A percentile compares a stretch with the other conserved stretches of the same genome.
These are phyloP conservation scores for Helicorthomorpha holstii DNA, from an alignment of 1,140 invertebrate species.

Conservation along the genomic window DNA sequence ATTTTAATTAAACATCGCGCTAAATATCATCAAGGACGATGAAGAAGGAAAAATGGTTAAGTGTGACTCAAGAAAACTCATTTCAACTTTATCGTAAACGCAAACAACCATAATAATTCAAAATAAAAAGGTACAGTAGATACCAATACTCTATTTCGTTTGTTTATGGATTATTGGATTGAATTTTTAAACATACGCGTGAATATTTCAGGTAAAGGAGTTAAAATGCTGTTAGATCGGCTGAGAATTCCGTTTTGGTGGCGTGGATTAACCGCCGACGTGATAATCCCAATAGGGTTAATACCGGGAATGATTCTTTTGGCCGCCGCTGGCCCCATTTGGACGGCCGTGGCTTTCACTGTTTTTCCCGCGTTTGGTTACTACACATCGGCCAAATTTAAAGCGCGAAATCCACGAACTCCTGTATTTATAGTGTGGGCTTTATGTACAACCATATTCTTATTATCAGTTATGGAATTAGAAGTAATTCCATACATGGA, in stretches of 20 bases:
- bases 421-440: not conserved
- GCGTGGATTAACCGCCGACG: not conserved
- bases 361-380: not conserved
- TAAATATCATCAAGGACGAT: too few relatives aligned
- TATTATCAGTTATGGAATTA: not conserved
- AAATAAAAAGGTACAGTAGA: too few relatives aligned
- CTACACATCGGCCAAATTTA: not conserved
- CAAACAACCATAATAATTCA: too few relatives aligned
- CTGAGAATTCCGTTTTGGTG: not conserved
- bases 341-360: not conserved
- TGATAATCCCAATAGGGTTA: not conserved
- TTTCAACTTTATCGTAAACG: too few relatives aligned
- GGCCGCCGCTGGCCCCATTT: not conserved
- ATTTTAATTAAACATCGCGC: too few relatives aligned
- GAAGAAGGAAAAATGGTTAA: too few relatives aligned
- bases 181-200: too few relatives aligned
- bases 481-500: not conserved
- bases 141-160: too few relatives aligned
- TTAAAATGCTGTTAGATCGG: too few relatives aligned
- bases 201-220: too few relatives aligned
- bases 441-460: not conserved
- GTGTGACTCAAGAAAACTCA: too few relatives aligned
- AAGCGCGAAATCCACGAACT: not conserved
- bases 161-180: too few relatives aligned
- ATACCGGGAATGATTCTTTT: not conserved